phyloP scores from a whole-genome alignment of 92 coral and sea anemone genomes.

The Umimayanthus kanabou region DNA sequence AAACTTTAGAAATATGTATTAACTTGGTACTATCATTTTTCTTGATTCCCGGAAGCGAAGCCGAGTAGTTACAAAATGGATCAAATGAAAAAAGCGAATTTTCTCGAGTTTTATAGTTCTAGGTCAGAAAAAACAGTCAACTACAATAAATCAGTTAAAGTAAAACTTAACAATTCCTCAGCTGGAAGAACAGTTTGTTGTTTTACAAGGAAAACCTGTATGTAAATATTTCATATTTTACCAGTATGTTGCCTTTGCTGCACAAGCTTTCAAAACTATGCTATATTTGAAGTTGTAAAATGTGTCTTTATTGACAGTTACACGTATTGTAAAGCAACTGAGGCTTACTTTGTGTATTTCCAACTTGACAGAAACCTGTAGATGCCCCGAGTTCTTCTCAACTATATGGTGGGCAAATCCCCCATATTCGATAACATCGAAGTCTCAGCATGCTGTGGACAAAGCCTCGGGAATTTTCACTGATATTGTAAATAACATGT shows the following conservation, averaged over 20 bases:
- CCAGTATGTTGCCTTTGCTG: no score
- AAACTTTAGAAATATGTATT: no score
- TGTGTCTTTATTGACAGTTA: no score
- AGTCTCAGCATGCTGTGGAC: background rate
- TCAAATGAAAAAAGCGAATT: background rate
- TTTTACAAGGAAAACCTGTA: no score
- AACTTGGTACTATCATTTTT: no score
- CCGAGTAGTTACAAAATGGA: background rate
- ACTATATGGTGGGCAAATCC: constrained; percentile 47
- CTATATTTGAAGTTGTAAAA: no score
- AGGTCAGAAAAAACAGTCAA: background rate
- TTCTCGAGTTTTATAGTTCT: no score
- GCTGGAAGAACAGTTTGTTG: no score
- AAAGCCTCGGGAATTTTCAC: constrained; percentile 22
- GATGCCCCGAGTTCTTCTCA: constrained; percentile 37
- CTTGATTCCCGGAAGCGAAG: no score
- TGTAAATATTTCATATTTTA: no score
- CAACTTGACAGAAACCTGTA: constrained; percentile 39
- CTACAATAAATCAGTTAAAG: background rate
- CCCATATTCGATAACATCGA: constrained; percentile 29
- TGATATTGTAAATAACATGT: background rate
- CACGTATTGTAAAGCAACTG: background rate
- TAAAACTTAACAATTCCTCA: no score
- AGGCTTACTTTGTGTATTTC: background rate
- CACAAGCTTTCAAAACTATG: no score